phyloP scores from a whole-genome alignment of 2,113 vertebrate species.

The Rhabdomys dilectus region DNA sequence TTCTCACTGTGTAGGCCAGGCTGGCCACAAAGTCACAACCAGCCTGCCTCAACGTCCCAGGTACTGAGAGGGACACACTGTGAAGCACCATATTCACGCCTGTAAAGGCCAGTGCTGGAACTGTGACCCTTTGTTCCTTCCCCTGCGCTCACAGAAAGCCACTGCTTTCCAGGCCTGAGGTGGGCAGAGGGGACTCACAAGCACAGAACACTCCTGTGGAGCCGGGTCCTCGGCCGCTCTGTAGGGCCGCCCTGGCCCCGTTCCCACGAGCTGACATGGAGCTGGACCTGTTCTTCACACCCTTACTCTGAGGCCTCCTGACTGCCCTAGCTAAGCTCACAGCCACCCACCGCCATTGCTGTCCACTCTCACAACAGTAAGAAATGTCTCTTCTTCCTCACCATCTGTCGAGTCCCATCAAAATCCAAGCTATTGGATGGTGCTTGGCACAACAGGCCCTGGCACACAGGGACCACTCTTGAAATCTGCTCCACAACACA shows the following conservation, averaged over 20 bases:
- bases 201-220: neutral
- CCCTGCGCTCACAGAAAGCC: no score
- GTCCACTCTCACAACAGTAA: neutral
- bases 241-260: neutral
- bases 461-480: neutral
- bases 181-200: neutral
- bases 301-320: no score
- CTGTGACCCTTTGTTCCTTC: neutral
- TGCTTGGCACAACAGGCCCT: neutral
- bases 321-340: neutral
- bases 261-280: neutral
- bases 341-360: neutral
- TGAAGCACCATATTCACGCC: neutral
- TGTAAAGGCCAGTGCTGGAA: no score
- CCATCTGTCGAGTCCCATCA: neutral
- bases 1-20: neutral
- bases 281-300: neutral
- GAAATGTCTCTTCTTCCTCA: neutral
- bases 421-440: neutral
- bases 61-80: fast-evolving
- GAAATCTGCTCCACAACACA: neutral
- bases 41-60: neutral
- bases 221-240: neutral
- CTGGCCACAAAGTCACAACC: neutral
- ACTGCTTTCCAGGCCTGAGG: neutral